phyloP scores from a whole-genome alignment of 1,140 invertebrate genomes.

The Brachionus koreanus region DNA sequence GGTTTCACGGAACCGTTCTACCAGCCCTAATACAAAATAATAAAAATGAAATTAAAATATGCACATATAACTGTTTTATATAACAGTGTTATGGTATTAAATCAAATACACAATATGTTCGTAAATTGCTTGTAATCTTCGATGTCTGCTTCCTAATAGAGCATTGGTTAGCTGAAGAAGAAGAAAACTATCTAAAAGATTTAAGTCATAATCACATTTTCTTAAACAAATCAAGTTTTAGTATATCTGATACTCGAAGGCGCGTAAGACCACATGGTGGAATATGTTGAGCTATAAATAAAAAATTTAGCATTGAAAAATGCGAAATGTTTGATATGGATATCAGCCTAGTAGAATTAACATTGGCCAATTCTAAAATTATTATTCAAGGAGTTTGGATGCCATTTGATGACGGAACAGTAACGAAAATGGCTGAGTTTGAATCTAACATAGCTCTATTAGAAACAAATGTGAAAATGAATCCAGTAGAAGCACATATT shows the following conservation, averaged over 20 bases:
- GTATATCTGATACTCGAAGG: not conserved
- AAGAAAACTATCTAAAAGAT: not conserved
- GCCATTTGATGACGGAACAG: not conserved
- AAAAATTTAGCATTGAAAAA: no score
- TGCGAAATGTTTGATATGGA: not conserved
- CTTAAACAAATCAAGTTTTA: not conserved
- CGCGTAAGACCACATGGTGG: not conserved
- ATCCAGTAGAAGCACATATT: no score
- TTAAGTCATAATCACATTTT: not conserved
- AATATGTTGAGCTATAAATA: not conserved
- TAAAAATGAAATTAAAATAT: no score
- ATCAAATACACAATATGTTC: not conserved
- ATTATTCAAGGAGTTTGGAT: not conserved
- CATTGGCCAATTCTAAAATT: not conserved
- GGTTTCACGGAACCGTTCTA: no score
- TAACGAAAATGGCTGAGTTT: not conserved
- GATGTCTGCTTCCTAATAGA: not conserved
- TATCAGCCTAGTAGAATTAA: no score
- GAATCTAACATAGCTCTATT: not conserved
- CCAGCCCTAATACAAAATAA: no score
- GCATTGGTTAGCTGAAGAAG: not conserved
- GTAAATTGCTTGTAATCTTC: not conserved
- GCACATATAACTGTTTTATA: no score
- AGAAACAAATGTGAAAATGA: not conserved
- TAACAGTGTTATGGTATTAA: slow-evolving; percentile 22